Evolutionary conservation across 2,888 invertebrate species (phyloP).

Genomic region (Caradrina clavipalpis): DNA sequence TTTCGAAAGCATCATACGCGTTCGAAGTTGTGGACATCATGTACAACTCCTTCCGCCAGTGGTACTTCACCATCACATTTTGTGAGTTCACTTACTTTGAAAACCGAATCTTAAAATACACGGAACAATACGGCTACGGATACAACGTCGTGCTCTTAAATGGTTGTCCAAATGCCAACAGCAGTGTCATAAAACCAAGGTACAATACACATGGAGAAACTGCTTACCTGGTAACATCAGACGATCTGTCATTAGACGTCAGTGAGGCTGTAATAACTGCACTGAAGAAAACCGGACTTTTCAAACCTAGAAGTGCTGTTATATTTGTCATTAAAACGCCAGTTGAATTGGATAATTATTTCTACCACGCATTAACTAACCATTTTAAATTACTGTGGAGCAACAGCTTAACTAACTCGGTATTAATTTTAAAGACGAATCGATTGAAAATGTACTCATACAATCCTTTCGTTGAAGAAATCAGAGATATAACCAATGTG

Average conservation of each 20-base stretch:
- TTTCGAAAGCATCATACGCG: constrained; percentile 78
- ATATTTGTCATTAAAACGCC: constrained; percentile 83
- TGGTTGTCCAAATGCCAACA: constrained; percentile 78
- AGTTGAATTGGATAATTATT: constrained; percentile 78
- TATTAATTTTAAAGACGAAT: constrained; percentile 78
- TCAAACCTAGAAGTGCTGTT: constrained; percentile 83
- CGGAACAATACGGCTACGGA: constrained; percentile 81
- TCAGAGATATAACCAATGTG: constrained; percentile 81
- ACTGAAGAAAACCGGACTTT: constrained; percentile 82
- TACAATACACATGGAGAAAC: constrained; percentile 84
- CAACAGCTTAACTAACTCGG: constrained; percentile 88
- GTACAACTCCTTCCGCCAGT: constrained; percentile 82
- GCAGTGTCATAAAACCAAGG: constrained; percentile 78
- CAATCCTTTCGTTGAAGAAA: constrained; percentile 85
- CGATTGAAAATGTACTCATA: constrained; percentile 87
- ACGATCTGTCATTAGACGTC: constrained; percentile 75
- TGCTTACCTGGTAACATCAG: constrained; percentile 83
- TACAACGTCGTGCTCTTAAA: constrained; percentile 85
- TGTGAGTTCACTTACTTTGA: constrained; percentile 88
- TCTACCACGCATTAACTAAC: constrained; percentile 79
- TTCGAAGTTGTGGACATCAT: constrained; percentile 82
- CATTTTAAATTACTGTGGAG: constrained; percentile 89
- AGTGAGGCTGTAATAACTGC: constrained; percentile 80
- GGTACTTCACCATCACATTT: constrained; percentile 86
- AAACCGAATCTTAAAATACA: constrained; percentile 84